Conservation (phyloP, 2,888 invertebrate species). For the Galerucella pusilla region DNA sequence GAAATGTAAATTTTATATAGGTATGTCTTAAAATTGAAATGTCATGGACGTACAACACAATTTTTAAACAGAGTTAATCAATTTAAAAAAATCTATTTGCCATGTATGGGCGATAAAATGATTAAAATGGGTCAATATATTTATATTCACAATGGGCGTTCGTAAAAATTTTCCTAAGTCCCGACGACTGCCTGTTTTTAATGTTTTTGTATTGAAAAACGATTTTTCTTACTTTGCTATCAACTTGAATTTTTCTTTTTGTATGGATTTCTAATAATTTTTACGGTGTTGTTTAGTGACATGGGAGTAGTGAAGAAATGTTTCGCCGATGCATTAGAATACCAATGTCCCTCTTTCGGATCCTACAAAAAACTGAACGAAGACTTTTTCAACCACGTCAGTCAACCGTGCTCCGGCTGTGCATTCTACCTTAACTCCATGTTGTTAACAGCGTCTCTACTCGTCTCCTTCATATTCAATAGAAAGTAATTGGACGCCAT, state of each 20-base stretch:
- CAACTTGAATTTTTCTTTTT: background rate
- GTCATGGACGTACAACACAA: too few relatives aligned
- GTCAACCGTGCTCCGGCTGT: constrained; percentile 44
- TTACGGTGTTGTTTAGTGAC: constrained; percentile 36
- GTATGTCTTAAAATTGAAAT: too few relatives aligned
- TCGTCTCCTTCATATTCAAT: constrained; percentile 32
- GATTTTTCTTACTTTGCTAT: too few relatives aligned
- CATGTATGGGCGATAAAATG: too few relatives aligned
- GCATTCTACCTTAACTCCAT: constrained; percentile 29
- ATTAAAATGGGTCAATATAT: too few relatives aligned
- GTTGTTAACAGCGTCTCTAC: constrained; percentile 36
- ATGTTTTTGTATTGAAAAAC: background rate
- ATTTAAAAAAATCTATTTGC: too few relatives aligned
- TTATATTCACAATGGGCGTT: too few relatives aligned
- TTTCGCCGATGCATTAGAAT: constrained; percentile 24
- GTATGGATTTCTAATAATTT: background rate
- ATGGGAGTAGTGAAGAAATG: constrained; percentile 37
- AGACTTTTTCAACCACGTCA: constrained; percentile 41
- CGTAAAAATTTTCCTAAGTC: too few relatives aligned
- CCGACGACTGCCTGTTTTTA: background rate
- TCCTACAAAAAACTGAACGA: constrained; percentile 39
- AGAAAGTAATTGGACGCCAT: background rate
- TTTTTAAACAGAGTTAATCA: too few relatives aligned
- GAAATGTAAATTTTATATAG: too few relatives aligned
- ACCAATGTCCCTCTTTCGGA: constrained; percentile 34